These are phyloP conservation scores for Perithous albicinctus DNA, from an alignment of 2,888 invertebrate species.

Conservation along the genomic window DNA sequence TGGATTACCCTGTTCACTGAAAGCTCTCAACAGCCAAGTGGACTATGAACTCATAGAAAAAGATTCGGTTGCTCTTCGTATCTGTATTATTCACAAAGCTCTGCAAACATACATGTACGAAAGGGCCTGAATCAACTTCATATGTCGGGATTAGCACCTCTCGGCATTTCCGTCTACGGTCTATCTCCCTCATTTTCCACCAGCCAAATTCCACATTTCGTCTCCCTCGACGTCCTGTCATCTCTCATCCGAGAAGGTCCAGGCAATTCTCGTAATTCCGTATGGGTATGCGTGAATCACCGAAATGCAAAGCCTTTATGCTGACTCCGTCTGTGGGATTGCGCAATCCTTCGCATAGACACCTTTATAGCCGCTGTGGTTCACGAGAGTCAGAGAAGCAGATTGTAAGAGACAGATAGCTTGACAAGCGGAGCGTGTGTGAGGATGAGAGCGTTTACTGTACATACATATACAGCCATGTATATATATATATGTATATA, in stretches of 20 bases:
- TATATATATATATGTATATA: not conserved
- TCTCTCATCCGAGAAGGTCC: slow-evolving; percentile 37
- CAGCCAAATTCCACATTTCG: slow-evolving; percentile 10
- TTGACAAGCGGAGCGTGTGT: slow-evolving; percentile 10
- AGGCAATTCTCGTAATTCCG: slow-evolving; percentile 34
- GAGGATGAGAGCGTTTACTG: slow-evolving; percentile 16
- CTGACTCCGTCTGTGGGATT: slow-evolving; percentile 18
- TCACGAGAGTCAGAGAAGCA: not conserved
- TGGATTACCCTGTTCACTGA: not conserved
- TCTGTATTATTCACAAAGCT: slow-evolving; percentile 31
- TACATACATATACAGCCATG: too few relatives aligned
- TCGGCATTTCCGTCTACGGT: slow-evolving; percentile 67
- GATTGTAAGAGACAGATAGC: slow-evolving; percentile 3
- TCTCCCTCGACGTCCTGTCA: slow-evolving; percentile 22
- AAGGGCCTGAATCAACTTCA: slow-evolving; percentile 74
- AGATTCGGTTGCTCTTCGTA: slow-evolving; percentile 23
- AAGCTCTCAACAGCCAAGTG: not conserved
- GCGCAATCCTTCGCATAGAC: slow-evolving; percentile 36
- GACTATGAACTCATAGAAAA: not conserved
- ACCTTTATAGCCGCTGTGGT: not conserved
- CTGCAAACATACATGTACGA: not conserved
- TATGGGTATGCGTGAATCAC: slow-evolving; percentile 47
- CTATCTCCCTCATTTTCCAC: slow-evolving; percentile 46
- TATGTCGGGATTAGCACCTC: slow-evolving; percentile 78
- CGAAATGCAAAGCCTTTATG: slow-evolving; percentile 55